Conservation (phyloP, 1,140 invertebrate species). For the Riptortus pedestris region DNA sequence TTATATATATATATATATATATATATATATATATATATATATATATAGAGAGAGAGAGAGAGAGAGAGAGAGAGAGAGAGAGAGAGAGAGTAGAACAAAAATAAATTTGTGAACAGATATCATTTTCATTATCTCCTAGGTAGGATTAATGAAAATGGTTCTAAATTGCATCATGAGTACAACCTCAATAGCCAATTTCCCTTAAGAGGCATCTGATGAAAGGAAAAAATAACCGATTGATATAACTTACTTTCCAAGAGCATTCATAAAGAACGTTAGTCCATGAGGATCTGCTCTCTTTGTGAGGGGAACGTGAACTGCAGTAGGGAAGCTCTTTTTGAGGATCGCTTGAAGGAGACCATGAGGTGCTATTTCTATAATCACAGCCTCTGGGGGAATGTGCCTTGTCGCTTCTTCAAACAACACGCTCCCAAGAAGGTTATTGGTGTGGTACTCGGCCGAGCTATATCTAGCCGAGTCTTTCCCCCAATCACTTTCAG, state of each 20-base stretch:
- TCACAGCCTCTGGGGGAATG: conserved; percentile 47
- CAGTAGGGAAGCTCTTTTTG: conserved; percentile 42
- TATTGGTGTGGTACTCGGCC: conserved; percentile 57
- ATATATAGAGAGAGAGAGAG: too few species aligned
- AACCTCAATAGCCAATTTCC: too few species aligned
- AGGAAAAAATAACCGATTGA: too few species aligned
- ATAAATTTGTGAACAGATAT: too few species aligned
- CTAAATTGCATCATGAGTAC: too few species aligned
- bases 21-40: too few species aligned
- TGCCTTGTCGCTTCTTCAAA: conserved; percentile 49
- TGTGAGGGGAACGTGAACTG: conserved; percentile 48
- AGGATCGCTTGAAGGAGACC: conserved; percentile 49
- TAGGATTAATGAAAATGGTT: too few species aligned
- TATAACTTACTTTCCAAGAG: conserved; percentile 48
- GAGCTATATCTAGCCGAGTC: conserved; percentile 44
- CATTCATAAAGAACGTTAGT: conserved; percentile 38
- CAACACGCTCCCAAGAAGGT: conserved; percentile 48
- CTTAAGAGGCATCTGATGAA: too few species aligned
- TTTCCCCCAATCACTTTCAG: conserved; percentile 38
- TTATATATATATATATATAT: too few species aligned
- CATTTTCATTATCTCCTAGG: too few species aligned
- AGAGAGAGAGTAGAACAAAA: too few species aligned
- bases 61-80: too few species aligned
- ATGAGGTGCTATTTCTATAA: conserved; percentile 51
- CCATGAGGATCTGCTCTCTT: conserved; percentile 42